A percentile compares a stretch with the other conserved stretches of the same genome.
Conservation (phyloP, 2,888 invertebrate species). For the Drosophila ustulata region DNA sequence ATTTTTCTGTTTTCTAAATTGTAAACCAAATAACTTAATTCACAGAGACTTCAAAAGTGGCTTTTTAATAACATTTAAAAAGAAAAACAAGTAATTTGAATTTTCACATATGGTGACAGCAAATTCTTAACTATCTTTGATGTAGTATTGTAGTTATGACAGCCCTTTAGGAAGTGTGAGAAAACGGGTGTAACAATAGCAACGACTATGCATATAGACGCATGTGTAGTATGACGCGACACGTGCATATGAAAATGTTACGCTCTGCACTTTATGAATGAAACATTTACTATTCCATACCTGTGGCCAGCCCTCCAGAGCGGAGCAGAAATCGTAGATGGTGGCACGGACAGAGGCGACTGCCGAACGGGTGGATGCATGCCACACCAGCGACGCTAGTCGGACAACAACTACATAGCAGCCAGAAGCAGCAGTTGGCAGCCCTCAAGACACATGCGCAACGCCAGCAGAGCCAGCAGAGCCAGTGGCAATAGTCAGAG, state of each 20-base stretch:
- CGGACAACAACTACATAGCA: background rate
- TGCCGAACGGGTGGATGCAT: constrained; percentile 31
- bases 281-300: constrained; percentile 63
- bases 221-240: constrained; percentile 28
- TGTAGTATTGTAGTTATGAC: background rate
- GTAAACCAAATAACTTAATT: no score
- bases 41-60: no score
- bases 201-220: constrained; percentile 5
- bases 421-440: constrained; percentile 46
- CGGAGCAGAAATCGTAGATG: background rate
- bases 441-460: constrained; percentile 75
- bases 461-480: constrained; percentile 51
- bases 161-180: background rate
- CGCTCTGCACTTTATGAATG: constrained; percentile 68
- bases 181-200: constrained; percentile 19
- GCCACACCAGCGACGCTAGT: constrained; percentile 1
- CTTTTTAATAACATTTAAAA: no score
- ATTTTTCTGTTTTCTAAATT: no score
- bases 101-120: no score
- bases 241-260: constrained; percentile 62
- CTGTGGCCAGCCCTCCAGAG: constrained; percentile 25
- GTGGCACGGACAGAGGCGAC: constrained; percentile 41
- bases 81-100: no score
- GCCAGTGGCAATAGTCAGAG: constrained; percentile 12
- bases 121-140: background rate